Evolutionary conservation across 2,888 invertebrate species (phyloP), one percentile per base, ranked within the genome.

Genomic region (Corythucha ciliata): DNA sequence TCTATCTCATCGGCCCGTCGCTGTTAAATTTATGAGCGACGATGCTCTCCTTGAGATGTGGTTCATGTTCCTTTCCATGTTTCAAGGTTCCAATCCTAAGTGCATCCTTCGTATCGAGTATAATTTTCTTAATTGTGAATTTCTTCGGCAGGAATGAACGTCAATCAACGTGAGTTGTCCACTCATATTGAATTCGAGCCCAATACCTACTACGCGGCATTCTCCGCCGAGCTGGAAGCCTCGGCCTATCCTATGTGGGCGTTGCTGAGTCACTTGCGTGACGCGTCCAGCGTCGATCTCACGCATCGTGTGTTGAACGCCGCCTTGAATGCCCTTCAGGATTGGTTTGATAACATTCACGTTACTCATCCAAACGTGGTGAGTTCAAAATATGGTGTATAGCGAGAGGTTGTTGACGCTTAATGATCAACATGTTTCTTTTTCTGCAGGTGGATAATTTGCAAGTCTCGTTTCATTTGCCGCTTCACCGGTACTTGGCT

Each of bases 201-300:
- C 36, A 91, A 90, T 59, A 90, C 92, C 14, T 97, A 96, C 72
- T 96, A 94, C 72, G 92, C 94, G 40, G 93, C 96, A 25, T 97
- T 96, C 73, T 91, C 92, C 55, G 94, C 94, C 60, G 96, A 97
- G 73, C 72, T 96, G 60, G 96, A 97, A 72, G 92, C 93, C 21
- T 91, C 91, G 63, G 91, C 94, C 12, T 91, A 93, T 71, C 93
- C 94, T 2, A 92, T 96, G 93, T 96, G 94, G 94, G 90, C 92
- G 12, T 78, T 96, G 52, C 83, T 93, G 48, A 83, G 85, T 37
- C 94, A 96, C 72, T 74, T 92, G 27, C 78, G 80, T 55, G 83
- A 82, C 64, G 74, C 77, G 7, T 75, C 75, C 58, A 83, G 83
- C 63, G 63, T 68, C 22, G 74, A 78, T 58, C 74, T 87, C 33